A percentile compares a stretch with the other conserved stretches of the same genome.
These are phyloP conservation scores for Aurelia sp. DNA, from an alignment of 30 jellyfish, hydroid and myxozoan genomes.

Conservation along the genomic window DNA sequence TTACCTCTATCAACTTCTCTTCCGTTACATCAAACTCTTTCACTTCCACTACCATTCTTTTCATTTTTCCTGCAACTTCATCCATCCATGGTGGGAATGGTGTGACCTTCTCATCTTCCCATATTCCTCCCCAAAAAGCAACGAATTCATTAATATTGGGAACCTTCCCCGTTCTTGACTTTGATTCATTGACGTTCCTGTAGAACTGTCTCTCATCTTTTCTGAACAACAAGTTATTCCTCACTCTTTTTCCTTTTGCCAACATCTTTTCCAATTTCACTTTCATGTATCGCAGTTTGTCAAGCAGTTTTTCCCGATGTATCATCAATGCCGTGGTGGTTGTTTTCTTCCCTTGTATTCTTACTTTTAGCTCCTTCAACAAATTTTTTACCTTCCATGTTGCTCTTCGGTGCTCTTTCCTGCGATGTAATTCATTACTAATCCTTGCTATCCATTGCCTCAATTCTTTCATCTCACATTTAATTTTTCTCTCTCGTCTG, in stretches of 20 bases:
- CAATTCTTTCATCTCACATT: constrained; percentile 14
- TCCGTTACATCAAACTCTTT: constrained; percentile 25
- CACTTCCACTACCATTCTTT: constrained; percentile 29
- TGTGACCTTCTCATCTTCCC: constrained; percentile 21
- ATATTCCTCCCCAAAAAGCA: background rate
- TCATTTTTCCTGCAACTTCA: constrained; percentile 37
- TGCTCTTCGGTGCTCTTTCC: constrained; percentile 3
- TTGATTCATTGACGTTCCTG: constrained; percentile 18
- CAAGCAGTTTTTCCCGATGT: constrained; percentile 4
- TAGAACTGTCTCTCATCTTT: constrained; percentile 19
- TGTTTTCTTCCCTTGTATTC: background rate
- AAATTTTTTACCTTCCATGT: constrained; percentile 9
- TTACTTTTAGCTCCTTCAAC: constrained; percentile 8
- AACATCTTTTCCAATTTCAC: background rate
- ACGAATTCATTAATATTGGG: background rate
- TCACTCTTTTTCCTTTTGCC: constrained; percentile 11
- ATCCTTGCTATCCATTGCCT: constrained; percentile 13
- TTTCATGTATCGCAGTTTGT: constrained; percentile 2
- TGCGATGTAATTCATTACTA: constrained; percentile 14
- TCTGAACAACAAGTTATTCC: constrained; percentile 11
- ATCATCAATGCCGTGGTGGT: background rate
- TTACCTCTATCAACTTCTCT: constrained; percentile 20
- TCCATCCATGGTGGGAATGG: constrained; percentile 21
- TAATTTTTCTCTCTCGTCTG: constrained; percentile 5
- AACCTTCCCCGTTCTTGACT: constrained; percentile 6